A percentile compares a stretch with the other conserved stretches of the same genome.
phyloP scores from a whole-genome alignment of 1,140 invertebrate genomes.

The Pseudomyrmex flavicornis region DNA sequence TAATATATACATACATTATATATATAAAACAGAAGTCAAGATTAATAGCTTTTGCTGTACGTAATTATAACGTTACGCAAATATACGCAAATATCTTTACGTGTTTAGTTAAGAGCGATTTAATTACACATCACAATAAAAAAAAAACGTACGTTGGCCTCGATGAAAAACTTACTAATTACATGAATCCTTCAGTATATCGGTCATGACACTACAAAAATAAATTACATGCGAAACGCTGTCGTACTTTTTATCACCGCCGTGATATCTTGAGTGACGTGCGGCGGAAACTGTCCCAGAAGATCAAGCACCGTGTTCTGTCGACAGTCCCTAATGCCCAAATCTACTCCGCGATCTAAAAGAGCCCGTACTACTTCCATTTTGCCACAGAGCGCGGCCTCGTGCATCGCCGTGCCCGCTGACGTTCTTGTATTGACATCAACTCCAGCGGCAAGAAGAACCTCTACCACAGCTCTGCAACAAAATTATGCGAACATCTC shows the following conservation, averaged over 20 bases:
- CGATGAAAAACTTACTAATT: conserved; percentile 24
- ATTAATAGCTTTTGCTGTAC: conserved; percentile 36
- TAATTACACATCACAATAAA: conserved; percentile 55
- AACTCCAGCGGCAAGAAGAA: conserved; percentile 93
- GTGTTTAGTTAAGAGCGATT: conserved; percentile 37
- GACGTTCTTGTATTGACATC: conserved; percentile 95
- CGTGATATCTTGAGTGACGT: conserved; percentile 94
- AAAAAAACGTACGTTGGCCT: conserved; percentile 32
- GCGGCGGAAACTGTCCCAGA: conserved; percentile 93
- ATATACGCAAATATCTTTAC: conserved; percentile 52
- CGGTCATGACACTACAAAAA: conserved; percentile 23
- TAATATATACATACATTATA: too few relatives aligned
- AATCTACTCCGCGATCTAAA: conserved; percentile 93
- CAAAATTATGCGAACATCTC: conserved; percentile 34
- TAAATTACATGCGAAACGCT: conserved; percentile 40
- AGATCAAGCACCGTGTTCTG: conserved; percentile 95
- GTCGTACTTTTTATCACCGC: conserved; percentile 93
- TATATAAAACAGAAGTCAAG: background rate
- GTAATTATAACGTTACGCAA: conserved; percentile 44
- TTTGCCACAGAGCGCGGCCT: conserved; percentile 97
- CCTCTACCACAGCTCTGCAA: conserved; percentile 92
- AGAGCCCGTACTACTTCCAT: conserved; percentile 94
- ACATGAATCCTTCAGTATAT: conserved; percentile 1
- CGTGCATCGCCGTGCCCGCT: conserved; percentile 96
- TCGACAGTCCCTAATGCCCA: conserved; percentile 91